Percentiles rank a stretch among this genome's conserved stretches.
Conservation (phyloP, 2,113 vertebrate genomes). For the Myodes glareolus region DNA sequence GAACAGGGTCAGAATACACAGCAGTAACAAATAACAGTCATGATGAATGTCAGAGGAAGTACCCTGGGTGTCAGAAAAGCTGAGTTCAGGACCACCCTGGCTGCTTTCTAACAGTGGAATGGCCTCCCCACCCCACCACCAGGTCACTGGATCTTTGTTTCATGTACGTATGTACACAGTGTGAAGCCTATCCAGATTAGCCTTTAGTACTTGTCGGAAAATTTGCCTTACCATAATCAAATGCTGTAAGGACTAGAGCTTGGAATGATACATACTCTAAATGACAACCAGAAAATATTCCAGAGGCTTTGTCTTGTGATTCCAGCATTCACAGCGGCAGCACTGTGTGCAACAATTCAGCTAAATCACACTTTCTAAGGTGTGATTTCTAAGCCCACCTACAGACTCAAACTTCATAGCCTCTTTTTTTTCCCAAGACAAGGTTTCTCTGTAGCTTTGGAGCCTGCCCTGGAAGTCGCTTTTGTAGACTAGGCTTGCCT, state of each 20-base stretch:
- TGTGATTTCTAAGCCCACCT: not conserved
- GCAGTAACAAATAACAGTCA: not conserved
- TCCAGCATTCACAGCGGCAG: not conserved
- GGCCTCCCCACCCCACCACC: not conserved
- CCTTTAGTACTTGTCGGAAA: not conserved
- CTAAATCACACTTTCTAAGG: not conserved
- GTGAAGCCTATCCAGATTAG: not conserved
- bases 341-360: not conserved
- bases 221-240: not conserved
- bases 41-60: accelerated
- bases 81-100: not conserved
- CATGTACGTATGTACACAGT: not conserved
- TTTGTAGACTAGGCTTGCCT: no score
- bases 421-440: no score
- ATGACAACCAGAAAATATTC: not conserved
- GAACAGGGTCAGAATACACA: not conserved
- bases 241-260: not conserved
- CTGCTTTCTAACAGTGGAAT: not conserved
- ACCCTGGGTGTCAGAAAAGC: accelerated
- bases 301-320: not conserved
- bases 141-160: not conserved
- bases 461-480: no score
- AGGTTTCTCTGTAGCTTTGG: no score
- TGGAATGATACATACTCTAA: not conserved
- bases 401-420: not conserved